Evolutionary conservation across 2,113 vertebrate species (phyloP).

Genomic region (Himantopus leucocephalus): DNA sequence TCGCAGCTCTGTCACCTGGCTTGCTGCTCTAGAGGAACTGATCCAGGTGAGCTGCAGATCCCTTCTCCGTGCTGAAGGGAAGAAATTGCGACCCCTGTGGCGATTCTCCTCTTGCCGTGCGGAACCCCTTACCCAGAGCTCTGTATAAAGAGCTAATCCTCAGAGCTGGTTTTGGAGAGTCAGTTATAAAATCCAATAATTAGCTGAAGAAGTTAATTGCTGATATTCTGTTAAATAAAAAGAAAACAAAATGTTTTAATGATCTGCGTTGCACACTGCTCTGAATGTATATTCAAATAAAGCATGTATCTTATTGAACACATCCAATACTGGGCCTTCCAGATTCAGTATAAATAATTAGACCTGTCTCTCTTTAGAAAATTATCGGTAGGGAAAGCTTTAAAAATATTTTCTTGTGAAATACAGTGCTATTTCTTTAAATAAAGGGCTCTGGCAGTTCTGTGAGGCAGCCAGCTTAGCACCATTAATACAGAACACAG

Average conservation of each 20-base stretch:
- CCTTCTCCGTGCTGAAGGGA: background rate
- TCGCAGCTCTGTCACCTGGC: background rate
- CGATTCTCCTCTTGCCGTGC: background rate
- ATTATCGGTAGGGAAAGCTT: conserved; percentile 54
- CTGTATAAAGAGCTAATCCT: background rate
- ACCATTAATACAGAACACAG: conserved; percentile 62
- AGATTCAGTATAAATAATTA: conserved; percentile 71
- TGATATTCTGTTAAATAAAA: conserved; percentile 30
- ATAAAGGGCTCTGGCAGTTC: conserved; percentile 61
- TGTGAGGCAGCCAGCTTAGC: conserved; percentile 56
- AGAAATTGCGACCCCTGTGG: rapidly evolving
- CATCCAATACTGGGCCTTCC: conserved; percentile 23
- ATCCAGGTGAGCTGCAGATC: background rate
- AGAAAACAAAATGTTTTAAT: conserved; percentile 16
- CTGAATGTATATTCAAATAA: conserved; percentile 60
- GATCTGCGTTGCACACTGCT: conserved; percentile 7
- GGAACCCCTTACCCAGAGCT: background rate
- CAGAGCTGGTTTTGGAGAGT: background rate
- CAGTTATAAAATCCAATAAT: background rate
- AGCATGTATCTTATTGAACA: conserved; percentile 33
- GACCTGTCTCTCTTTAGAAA: conserved; percentile 55
- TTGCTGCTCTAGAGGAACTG: background rate
- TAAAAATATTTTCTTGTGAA: conserved; percentile 68
- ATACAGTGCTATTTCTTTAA: conserved; percentile 65
- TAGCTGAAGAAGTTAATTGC: background rate